Conservation (phyloP, 2,113 vertebrate species). For the Cynocephalus volans region DNA sequence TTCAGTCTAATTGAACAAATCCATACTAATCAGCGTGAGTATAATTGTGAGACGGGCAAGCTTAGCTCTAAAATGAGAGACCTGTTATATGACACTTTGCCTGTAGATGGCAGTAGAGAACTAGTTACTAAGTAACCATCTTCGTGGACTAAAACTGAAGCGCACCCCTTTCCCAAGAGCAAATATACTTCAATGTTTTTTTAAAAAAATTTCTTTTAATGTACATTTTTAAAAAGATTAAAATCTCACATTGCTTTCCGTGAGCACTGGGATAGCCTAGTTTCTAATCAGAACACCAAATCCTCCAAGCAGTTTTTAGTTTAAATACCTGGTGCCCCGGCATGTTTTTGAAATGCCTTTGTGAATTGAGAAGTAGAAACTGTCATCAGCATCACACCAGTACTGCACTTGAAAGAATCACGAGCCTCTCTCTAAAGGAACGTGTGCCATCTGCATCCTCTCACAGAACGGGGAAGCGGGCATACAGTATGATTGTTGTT, state of each 20-base stretch:
- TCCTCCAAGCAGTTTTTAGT: slow-evolving; percentile 49
- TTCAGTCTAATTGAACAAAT: slow-evolving; percentile 77
- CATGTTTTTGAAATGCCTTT: slow-evolving; percentile 77
- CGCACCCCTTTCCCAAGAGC: slow-evolving; percentile 71
- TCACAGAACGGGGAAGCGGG: slow-evolving; percentile 12
- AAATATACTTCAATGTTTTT: slow-evolving; percentile 77
- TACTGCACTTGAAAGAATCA: slow-evolving; percentile 71
- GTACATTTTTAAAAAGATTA: slow-evolving; percentile 72
- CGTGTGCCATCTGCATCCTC: slow-evolving; percentile 58
- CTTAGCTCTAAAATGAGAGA: slow-evolving; percentile 37
- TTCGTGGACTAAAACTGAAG: background rate
- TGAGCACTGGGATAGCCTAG: slow-evolving; percentile 67
- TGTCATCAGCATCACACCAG: slow-evolving; percentile 69
- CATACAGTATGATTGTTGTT: background rate
- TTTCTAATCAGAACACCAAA: slow-evolving; percentile 71
- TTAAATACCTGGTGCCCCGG: slow-evolving; percentile 48
- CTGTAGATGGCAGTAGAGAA: slow-evolving; percentile 91
- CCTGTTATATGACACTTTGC: slow-evolving; percentile 60
- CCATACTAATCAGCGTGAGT: slow-evolving; percentile 72
- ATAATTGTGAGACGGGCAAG: slow-evolving; percentile 57
- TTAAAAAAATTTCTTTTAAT: slow-evolving; percentile 81
- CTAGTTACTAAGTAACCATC: slow-evolving; percentile 63
- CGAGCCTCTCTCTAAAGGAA: slow-evolving; percentile 71
- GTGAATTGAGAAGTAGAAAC: slow-evolving; percentile 84
- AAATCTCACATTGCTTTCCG: slow-evolving; percentile 66